Evolutionary conservation across 2,113 vertebrate genomes (phyloP).

Genomic region (Xiphophorus maculatus): DNA sequence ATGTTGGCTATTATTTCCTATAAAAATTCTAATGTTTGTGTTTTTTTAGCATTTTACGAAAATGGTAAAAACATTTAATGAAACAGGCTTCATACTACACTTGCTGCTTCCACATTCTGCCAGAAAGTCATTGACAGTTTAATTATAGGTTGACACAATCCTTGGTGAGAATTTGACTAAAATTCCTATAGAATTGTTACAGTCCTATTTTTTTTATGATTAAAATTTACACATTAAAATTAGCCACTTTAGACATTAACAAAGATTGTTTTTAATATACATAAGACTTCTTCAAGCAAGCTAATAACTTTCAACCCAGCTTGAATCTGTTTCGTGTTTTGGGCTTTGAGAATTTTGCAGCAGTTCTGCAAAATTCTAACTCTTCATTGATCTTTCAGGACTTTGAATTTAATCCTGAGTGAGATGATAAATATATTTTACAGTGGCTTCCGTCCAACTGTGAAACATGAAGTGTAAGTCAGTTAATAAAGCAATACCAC

Average conservation of each 20-base stretch:
- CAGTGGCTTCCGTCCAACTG: constrained; percentile 28
- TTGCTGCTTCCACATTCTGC: neutral
- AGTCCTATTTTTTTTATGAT: too few relatives aligned
- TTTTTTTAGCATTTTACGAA: too few relatives aligned
- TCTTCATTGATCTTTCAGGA: constrained; percentile 26
- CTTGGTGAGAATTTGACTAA: neutral
- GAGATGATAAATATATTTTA: constrained; percentile 43
- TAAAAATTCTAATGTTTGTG: too few relatives aligned
- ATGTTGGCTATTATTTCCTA: too few relatives aligned
- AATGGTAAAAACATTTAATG: too few relatives aligned
- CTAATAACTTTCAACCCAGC: neutral
- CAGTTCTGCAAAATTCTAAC: neutral
- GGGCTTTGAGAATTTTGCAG: neutral
- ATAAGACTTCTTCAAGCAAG: too few relatives aligned
- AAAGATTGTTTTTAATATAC: too few relatives aligned
- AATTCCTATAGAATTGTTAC: too few relatives aligned
- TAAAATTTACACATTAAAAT: too few relatives aligned
- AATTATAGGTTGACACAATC: neutral
- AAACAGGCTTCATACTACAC: too few relatives aligned
- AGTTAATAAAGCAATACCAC: neutral
- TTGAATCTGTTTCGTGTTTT: neutral
- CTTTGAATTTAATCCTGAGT: constrained; percentile 7
- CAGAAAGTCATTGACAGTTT: neutral
- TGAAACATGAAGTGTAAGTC: neutral
- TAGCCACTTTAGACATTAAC: too few relatives aligned